Base-by-base conservation (phyloP, 2,113 vertebrate genomes). In the Rhabdomys dilectus region DNA sequence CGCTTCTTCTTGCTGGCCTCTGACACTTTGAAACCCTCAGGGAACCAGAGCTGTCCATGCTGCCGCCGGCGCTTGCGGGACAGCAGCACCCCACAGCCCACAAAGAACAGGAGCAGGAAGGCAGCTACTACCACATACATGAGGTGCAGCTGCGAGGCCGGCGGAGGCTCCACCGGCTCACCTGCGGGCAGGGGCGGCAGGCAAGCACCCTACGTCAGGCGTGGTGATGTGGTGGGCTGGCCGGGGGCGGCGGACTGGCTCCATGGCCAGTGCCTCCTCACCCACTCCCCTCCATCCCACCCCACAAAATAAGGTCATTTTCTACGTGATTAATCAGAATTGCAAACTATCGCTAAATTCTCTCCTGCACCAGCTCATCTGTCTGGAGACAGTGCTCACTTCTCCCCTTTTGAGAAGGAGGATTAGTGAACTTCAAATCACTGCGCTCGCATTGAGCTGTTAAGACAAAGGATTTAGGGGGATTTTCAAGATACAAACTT, bases 401-500 rank as follows among this genome's bases (percentile, higher is more conserved):
- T 98, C 98, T 99, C 99, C 99, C 99, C 99, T 99, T 99, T 99
- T 99, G 99, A 99, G 98, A 53, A 98, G 98, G 98, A 98, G 99
- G 99, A 99, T 99, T 99, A 99, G 99, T 98, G 98, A 99, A 99
- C 99, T 99, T 99, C 99, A 99, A 99, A 99, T 99, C 99, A 98
- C 98, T 98, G 99, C 99, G 98, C 99, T 99, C 92, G 98, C 99
- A 99, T 99, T 99, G 99, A 99, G 99, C 99, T 99, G 99, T 99
- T 99, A 99, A 99, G 99, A 99, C 99, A 98, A 98, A 99, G 99
- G 99, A 99, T 99, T 99, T 99, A 99, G 98, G 98, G 98, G 99
- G 99, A 99, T 99, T 99, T 99, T 99, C 99, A 95, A 99, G 99
- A 99, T 99, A 99, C 99, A 99, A 99, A 99, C 99, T 99, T 99